A percentile compares a stretch with the other conserved stretches of the same genome.
These are phyloP conservation scores for Platichthys flesus DNA, from an alignment of 2,113 vertebrate genomes.

Conservation along the genomic window DNA sequence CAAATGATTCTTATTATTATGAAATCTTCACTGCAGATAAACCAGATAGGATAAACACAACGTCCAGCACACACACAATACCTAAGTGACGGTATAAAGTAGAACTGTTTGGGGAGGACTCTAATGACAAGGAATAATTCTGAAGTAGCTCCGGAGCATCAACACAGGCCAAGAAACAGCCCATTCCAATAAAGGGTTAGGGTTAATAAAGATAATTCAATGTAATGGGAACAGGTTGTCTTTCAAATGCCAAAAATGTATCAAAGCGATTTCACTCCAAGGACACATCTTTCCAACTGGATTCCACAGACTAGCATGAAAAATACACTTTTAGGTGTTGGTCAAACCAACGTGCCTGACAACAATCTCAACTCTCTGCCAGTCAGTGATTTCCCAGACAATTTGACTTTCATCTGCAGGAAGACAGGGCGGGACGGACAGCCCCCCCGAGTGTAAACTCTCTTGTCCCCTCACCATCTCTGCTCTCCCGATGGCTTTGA, in stretches of 20 bases:
- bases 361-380: background rate
- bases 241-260: background rate
- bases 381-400: slow-evolving; percentile 26
- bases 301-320: background rate
- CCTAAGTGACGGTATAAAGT: no score
- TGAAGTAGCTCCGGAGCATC: no score
- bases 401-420: slow-evolving; percentile 65
- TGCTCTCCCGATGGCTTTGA: slow-evolving; percentile 63
- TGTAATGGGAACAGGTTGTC: no score
- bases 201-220: no score
- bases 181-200: no score
- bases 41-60: no score
- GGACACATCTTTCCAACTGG: background rate
- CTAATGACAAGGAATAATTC: no score
- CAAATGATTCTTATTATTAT: no score
- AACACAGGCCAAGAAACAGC: no score
- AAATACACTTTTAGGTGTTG: background rate
- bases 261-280: background rate
- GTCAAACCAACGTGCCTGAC: background rate
- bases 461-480: slow-evolving; percentile 38
- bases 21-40: no score
- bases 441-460: slow-evolving; percentile 16
- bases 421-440: slow-evolving; percentile 4
- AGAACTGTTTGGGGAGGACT: no score
- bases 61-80: no score